Base-by-base conservation (phyloP, 2,797 vertebrate species). In the Streptopelia turtur region DNA sequence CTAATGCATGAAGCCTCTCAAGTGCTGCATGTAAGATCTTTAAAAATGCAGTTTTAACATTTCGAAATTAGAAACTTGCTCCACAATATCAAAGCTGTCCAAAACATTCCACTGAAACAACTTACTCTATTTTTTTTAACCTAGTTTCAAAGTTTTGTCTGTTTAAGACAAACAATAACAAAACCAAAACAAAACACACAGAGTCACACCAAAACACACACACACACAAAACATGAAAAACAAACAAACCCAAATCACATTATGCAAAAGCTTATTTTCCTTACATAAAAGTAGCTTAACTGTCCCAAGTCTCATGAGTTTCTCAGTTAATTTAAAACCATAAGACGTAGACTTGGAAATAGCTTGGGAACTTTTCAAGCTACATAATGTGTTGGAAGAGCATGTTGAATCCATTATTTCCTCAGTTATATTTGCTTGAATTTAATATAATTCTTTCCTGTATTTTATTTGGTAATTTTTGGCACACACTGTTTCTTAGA, bases 391-490 rank as follows among this genome's bases (percentile, higher is more conserved):
- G 5, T 28, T 89, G 21, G 4, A 93, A 94, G 37, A 74, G 5
- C 45, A 74, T 65, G 57, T 5, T 93, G 35, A 66, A 88, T 61
- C 8, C 9, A 57, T 50, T 77, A 59, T 41, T 70, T 92, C 12
- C 33, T 75, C 14, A 41, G 12, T 76, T 45, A 70, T 31, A 5
- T 90, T 81, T 78, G 13, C 2, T 82, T 52, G 66, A 31, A 77
- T 66, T 83, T 77, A 65, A 79, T 27, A 56, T 52, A 77, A 89
- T 60, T 76, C 80, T 72, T 70, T 41, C 93, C 12, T 83, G 23
- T 89, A 76, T 61, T 85, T 80, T 59, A 78, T 92, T 95, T 80
- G 93, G 33, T 35, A 71, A n/a, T 39, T 33, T 96, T 70, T 90
- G n/a, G 47, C 45, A 41, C 16, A 63, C 21, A 65, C 22, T 52